phyloP scores from a whole-genome alignment of 2,797 vertebrate genomes.

The Enteromius argenteus region DNA sequence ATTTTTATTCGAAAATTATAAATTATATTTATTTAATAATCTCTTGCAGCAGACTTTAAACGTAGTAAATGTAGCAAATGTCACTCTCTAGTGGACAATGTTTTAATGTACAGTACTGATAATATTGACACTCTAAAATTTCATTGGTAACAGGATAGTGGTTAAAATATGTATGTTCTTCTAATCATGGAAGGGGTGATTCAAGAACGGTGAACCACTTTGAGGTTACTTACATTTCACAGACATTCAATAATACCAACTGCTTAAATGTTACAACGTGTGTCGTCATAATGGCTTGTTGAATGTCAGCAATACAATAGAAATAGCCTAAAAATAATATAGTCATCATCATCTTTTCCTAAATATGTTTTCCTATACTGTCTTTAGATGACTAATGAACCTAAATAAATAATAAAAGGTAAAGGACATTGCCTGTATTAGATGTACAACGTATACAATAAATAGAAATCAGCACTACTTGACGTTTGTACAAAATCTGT shows the following conservation, averaged over 20 bases:
- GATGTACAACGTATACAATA: not conserved
- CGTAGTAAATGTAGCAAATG: not conserved
- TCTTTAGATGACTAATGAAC: not conserved
- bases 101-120: not conserved
- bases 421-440: not conserved
- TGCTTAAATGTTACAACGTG: not conserved
- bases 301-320: not conserved
- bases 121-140: not conserved
- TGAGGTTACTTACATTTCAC: not conserved
- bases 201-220: not conserved
- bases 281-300: not conserved
- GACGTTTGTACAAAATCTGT: not conserved
- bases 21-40: not conserved
- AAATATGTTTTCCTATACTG: not conserved
- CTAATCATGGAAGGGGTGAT: not conserved
- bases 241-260: not conserved
- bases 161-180: not conserved
- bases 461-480: not conserved
- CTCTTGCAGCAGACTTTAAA: not conserved
- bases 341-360: not conserved
- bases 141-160: not conserved
- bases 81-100: constrained; percentile 12
- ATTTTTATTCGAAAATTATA: not conserved
- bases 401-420: not conserved
- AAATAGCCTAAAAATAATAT: not conserved